Conservation (phyloP, 1,140 invertebrate genomes). For the Papilio helenus region DNA sequence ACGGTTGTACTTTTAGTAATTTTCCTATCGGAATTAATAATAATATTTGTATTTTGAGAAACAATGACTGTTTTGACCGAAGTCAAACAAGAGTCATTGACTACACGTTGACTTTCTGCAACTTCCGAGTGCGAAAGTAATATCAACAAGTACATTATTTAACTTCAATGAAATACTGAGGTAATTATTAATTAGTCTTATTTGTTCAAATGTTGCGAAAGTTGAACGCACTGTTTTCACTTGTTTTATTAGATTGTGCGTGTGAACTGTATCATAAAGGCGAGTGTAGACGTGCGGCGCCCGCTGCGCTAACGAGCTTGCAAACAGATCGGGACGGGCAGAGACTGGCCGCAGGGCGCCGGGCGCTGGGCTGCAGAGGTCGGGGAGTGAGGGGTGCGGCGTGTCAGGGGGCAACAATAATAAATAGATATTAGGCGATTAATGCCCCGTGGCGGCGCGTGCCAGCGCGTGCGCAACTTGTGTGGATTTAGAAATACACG, state of each 20-base stretch:
- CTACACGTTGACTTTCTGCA: too few relatives aligned
- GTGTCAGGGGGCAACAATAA: conserved; percentile 43
- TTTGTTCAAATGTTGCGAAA: neutral
- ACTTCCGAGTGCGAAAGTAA: too few relatives aligned
- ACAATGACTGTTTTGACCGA: too few relatives aligned
- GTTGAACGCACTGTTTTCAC: neutral
- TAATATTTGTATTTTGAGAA: too few relatives aligned
- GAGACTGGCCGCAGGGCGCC: neutral
- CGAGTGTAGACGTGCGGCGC: conserved; percentile 46
- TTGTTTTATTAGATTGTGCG: conserved; percentile 26
- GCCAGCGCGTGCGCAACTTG: conserved; percentile 45
- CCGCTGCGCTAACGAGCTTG: conserved; percentile 62
- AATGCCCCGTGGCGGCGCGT: conserved; percentile 50
- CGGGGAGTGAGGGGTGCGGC: neutral
- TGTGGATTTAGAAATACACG: conserved; percentile 45
- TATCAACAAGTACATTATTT: neutral
- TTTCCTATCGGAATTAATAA: too few relatives aligned
- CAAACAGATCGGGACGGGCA: conserved; percentile 46
- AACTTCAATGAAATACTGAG: neutral
- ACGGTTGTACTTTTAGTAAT: neutral
- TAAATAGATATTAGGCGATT: conserved; percentile 68
- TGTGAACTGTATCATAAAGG: conserved; percentile 44
- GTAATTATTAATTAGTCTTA: neutral
- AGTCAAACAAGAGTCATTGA: too few relatives aligned
- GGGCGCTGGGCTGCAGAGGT: neutral